Evolutionary conservation across 2,888 invertebrate genomes (phyloP), one percentile per base, ranked within the genome.

Genomic region (Criorhina ranunculi): DNA sequence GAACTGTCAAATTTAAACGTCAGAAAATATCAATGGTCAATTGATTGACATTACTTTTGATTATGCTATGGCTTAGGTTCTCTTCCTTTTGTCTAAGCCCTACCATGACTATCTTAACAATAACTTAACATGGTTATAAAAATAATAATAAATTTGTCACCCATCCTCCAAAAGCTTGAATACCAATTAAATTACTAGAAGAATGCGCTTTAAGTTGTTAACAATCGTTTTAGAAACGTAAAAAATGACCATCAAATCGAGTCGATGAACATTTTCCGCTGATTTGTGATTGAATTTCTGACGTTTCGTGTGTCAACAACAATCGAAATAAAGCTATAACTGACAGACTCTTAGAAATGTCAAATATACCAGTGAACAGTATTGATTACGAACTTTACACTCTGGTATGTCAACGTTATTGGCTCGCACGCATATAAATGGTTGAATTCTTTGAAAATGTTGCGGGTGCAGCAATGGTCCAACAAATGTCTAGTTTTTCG

Each of bases 281-380:
- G 66, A 67, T 67, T 76, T 76, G 66, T 76, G 57, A 66, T 57
- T 40, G 49, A 59, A 59, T 66, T 55, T 46, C n/a, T 59, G 66
- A 57, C 66, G 40, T 64, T 76, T 57, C 49, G 8, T 57, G 35
- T 76, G 66, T 44, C 49, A 24, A 46, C 40, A 35, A 51, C 31
- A 37, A 6, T 15, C 0, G 15, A 42, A 60, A 19, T 5, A 24
- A 24, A 24, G 24, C 24, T 1, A 24, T 24, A 24, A 24, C 24
- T 24, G 24, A 1, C 24, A 24, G 24, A 1, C 44, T 29, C 53
- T 53, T 35, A 35, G 44, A 73, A 55, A 44, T 29, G 73, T 64
- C 73, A 53, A 44, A 55, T 64, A 64, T 64, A 53, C 64, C 62
- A 55, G 35, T 46, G 51, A 3, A 19, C 33, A 46, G 62, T 44